Evolutionary conservation across 23 tunicate species (phyloP).

Genomic region (Corella eumyota): DNA sequence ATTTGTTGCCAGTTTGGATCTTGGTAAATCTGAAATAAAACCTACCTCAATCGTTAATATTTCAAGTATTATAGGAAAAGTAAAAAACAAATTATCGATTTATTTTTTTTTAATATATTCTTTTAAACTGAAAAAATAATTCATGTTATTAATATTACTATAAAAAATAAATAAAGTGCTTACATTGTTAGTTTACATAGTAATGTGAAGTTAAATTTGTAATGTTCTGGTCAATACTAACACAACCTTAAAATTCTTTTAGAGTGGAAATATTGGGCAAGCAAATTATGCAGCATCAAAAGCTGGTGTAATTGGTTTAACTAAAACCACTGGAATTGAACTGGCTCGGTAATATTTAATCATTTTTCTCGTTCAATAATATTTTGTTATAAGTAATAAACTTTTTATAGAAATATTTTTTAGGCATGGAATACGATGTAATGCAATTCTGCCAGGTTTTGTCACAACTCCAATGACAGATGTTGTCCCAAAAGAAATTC

Average conservation of each 20-base stretch:
- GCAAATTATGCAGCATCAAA: constrained; percentile 82
- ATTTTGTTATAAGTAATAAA: not conserved
- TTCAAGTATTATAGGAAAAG: constrained; percentile 69
- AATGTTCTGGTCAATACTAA: not conserved
- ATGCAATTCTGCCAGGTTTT: constrained; percentile 56
- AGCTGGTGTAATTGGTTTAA: constrained; percentile 71
- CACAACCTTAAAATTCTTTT: not conserved
- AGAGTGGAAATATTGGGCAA: constrained; percentile 59
- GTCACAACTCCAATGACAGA: constrained; percentile 62
- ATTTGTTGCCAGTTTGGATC: constrained; percentile 13
- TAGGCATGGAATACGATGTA: constrained; percentile 51
- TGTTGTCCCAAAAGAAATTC: constrained; percentile 14
- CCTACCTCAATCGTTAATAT: constrained; percentile 51
- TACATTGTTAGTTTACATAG: too few relatives aligned
- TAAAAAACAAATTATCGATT: constrained; percentile 2
- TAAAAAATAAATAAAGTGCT: too few relatives aligned
- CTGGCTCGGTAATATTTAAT: constrained; percentile 18
- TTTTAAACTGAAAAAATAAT: too few relatives aligned
- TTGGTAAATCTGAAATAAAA: constrained; percentile 6
- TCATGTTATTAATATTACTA: too few relatives aligned
- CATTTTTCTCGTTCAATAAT: not conserved
- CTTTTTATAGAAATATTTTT: not conserved
- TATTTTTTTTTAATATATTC: not conserved
- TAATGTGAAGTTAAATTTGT: not conserved
- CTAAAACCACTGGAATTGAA: constrained; percentile 70